phyloP scores from a whole-genome alignment of 1,140 invertebrate species.

The Chironomus striatipennis region DNA sequence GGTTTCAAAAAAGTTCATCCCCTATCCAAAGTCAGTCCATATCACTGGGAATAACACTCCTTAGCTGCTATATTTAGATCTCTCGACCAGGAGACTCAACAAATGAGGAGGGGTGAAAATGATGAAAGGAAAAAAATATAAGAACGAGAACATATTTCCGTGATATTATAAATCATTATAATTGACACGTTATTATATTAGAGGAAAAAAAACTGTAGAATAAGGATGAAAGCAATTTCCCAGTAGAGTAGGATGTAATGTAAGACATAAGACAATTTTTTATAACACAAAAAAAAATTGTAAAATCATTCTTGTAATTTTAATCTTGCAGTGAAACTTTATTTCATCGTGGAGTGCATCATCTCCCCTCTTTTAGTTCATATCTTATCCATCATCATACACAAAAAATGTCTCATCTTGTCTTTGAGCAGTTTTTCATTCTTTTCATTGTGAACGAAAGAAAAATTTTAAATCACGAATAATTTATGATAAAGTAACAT shows the following conservation, averaged over 20 bases:
- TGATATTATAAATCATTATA: conserved; percentile 10
- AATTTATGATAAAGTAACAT: too few species aligned
- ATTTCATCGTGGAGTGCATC: too few species aligned
- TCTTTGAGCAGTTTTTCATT: too few species aligned
- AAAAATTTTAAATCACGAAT: too few species aligned
- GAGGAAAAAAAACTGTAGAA: not conserved
- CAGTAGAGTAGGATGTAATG: not conserved
- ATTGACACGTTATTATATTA: conserved; percentile 8
- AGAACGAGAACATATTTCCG: not conserved
- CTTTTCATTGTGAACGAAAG: too few species aligned
- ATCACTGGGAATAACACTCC: too few species aligned
- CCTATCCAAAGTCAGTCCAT: too few species aligned
- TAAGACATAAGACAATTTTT: not conserved
- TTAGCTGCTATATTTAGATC: too few species aligned
- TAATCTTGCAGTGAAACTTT: not conserved
- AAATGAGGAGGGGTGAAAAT: not conserved
- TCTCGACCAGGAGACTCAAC: not conserved
- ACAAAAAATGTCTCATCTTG: too few species aligned
- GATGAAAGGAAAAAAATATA: not conserved
- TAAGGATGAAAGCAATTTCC: not conserved
- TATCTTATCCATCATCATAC: too few species aligned
- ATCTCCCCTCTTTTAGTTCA: too few species aligned
- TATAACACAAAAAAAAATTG: not conserved
- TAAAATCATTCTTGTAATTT: conserved; percentile 10
- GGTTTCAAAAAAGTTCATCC: too few species aligned